These are phyloP conservation scores for Bujurquina vittata DNA, from an alignment of 2,113 vertebrate species.

Conservation along the genomic window DNA sequence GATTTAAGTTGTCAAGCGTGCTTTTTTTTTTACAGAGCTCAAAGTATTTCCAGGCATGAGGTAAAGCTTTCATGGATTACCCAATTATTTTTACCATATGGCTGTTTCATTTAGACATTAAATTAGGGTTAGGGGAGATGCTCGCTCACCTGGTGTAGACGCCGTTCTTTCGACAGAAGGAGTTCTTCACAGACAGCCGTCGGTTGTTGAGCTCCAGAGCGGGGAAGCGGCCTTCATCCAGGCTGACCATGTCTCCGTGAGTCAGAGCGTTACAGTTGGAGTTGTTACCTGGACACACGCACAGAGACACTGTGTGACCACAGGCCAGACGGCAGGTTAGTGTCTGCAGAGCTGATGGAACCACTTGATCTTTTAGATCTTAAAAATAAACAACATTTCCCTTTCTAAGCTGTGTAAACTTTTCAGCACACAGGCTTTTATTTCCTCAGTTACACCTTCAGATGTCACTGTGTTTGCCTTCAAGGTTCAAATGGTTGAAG, in stretches of 20 bases:
- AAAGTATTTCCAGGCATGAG: constrained; percentile 5
- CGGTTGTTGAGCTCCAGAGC: constrained; percentile 97
- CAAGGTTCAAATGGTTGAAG: neutral
- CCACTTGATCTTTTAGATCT: neutral
- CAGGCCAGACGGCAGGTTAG: constrained; percentile 58
- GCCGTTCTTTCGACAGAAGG: constrained; percentile 96
- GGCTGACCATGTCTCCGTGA: constrained; percentile 95
- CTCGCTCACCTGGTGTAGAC: constrained; percentile 91
- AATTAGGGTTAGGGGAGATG: neutral
- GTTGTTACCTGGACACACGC: constrained; percentile 83
- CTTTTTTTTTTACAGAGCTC: neutral
- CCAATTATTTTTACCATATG: constrained; percentile 19
- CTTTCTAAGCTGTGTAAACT: neutral
- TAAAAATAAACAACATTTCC: neutral
- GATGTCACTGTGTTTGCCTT: neutral
- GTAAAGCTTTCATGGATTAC: constrained; percentile 21
- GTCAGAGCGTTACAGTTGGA: constrained; percentile 89
- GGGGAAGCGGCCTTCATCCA: constrained; percentile 94
- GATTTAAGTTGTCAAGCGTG: neutral
- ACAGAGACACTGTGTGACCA: constrained; percentile 76
- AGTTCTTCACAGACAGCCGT: constrained; percentile 94
- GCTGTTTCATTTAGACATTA: constrained; percentile 15
- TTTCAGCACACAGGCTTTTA: neutral
- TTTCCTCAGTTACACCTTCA: neutral
- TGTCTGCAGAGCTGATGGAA: neutral